Evolutionary conservation across 2,113 vertebrate genomes (phyloP), one percentile per base, ranked within the genome.

Genomic region (Danionella cerebrum): DNA sequence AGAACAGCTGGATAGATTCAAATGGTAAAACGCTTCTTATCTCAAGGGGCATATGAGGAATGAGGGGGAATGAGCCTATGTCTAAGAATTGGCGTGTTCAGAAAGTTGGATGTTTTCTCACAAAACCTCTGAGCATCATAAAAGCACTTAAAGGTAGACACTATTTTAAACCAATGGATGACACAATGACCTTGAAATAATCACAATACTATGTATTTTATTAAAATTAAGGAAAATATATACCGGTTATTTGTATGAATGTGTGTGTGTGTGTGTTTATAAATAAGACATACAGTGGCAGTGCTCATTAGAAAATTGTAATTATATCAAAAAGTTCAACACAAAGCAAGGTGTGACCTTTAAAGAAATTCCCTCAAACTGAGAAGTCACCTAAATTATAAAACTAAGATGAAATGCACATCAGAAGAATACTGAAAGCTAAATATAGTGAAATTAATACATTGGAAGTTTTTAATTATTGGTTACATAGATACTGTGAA

Each of bases 371-470:
- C 62, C 45, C 71, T 76, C 21, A 19, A 13, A 31, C 36, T 68
- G 44, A 77, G 59, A 69, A 71, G 80, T 70, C 85, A 85, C 86
- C 77, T 72, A 91, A 89, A 90, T 91, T 89, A 88, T 74, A 81
- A 54, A 89, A 88, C 75, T 80, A 54, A 71, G 3, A 73, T 71
- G 51, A n/a, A n/a, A n/a, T n/a, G n/a, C n/a, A n/a, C n/a, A n/a
- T n/a, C n/a, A n/a, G n/a, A n/a, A n/a, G n/a, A n/a, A n/a, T n/a
- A n/a, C n/a, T n/a, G n/a, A n/a, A n/a, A n/a, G n/a, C n/a, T n/a
- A n/a, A n/a, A n/a, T n/a, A n/a, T n/a, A n/a, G n/a, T n/a, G n/a
- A n/a, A n/a, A n/a, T n/a, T n/a, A n/a, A n/a, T n/a, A n/a, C n/a
- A n/a, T n/a, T n/a, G n/a, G n/a, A 48, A 27, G 22, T 54, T 45